These are phyloP conservation scores for Enteromius afrohamiltoni DNA, from an alignment of 2,797 vertebrate genomes.

Conservation along the genomic window DNA sequence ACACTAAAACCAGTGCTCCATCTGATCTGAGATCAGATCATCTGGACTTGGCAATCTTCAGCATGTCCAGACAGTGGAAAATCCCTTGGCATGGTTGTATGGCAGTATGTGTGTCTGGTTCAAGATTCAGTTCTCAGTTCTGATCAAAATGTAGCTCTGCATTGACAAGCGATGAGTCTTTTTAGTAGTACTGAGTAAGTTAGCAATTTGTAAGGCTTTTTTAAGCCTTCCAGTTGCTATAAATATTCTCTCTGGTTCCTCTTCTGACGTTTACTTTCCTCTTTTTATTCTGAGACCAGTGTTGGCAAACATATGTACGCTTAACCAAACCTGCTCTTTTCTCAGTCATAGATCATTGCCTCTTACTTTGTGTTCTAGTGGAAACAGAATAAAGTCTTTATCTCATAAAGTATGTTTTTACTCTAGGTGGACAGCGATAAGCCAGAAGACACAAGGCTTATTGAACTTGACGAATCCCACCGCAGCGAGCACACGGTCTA, in stretches of 20 bases:
- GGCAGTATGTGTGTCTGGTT: conserved; percentile 19
- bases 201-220: background rate
- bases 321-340: conserved; percentile 1
- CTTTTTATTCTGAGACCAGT: background rate
- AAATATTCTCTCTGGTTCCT: background rate
- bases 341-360: background rate
- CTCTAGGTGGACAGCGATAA: conserved; percentile 89
- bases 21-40: conserved; percentile 40
- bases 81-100: conserved; percentile 20
- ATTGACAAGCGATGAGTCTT: background rate
- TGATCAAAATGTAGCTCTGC: background rate
- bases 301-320: background rate
- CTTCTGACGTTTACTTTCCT: background rate
- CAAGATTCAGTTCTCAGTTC: conserved; percentile 29
- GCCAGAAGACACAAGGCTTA: conserved; percentile 88
- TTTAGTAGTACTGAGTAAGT: background rate
- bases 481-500: conserved; percentile 97
- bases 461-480: conserved; percentile 96
- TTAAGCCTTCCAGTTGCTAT: background rate
- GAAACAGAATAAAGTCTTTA: background rate
- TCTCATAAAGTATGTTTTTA: conserved; percentile 41
- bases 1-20: conserved; percentile 20
- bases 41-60: conserved; percentile 12
- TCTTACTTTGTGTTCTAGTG: background rate
- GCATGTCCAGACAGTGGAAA: conserved; percentile 42